Conservation (phyloP, 2,888 invertebrate genomes). For the Polyommatus icarus region DNA sequence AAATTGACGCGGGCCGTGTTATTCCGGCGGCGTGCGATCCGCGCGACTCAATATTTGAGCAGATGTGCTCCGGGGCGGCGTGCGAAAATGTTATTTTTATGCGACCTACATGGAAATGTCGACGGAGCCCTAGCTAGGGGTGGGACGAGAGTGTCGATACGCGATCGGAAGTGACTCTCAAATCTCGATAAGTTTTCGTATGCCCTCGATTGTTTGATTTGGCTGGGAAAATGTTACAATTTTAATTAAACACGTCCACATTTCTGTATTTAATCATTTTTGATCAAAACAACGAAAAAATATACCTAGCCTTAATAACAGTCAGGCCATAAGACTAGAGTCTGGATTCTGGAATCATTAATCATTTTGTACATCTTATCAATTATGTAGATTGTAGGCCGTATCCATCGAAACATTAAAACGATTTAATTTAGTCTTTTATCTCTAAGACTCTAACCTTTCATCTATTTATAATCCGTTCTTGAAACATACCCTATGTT, state of each 20-base stretch:
- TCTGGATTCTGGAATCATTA: not conserved
- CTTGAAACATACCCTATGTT: too few relatives aligned
- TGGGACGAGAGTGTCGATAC: conserved; percentile 42
- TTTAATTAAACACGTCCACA: not conserved
- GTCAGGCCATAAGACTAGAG: not conserved
- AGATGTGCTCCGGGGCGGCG: conserved; percentile 63
- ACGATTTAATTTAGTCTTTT: not conserved
- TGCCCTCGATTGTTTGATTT: not conserved
- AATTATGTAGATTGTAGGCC: not conserved
- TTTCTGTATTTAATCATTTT: not conserved
- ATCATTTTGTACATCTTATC: not conserved
- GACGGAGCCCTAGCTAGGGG: conserved; percentile 52
- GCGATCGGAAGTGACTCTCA: conserved; percentile 30
- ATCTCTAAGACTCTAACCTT: not conserved
- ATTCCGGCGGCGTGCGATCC: conserved; percentile 38
- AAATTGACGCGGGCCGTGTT: conserved; percentile 24
- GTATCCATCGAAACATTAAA: not conserved
- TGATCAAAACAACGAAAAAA: not conserved
- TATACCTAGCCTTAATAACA: not conserved
- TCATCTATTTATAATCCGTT: not conserved
- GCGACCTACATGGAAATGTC: conserved; percentile 68
- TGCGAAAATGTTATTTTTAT: conserved; percentile 71
- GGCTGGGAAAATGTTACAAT: not conserved
- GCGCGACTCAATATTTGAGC: conserved; percentile 75
- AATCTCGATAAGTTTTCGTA: not conserved